Base-by-base conservation (phyloP, 2,888 invertebrate species). In the Netelia fuscicornis region DNA sequence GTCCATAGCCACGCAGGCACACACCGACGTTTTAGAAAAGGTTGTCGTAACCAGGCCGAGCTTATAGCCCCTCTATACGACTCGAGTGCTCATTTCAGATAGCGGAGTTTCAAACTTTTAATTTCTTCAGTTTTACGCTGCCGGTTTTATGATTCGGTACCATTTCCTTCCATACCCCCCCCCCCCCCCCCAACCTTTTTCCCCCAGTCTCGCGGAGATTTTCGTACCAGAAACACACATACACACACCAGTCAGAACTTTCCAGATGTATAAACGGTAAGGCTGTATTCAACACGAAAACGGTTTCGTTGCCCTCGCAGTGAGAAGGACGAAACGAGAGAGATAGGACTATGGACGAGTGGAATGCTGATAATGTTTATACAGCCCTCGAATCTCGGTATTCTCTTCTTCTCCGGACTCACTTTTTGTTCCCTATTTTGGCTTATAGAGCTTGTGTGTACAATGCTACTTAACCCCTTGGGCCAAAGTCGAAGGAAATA, bases 91-190 rank as follows among this genome's bases (percentile, higher is more conserved):
- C 89, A 88, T 90, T 91, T 90, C 87, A 90, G 88, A 91, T 90
- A 89, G 88, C 86, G 87, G 86, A 89, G 89, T 90, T 89, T 87
- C 86, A 89, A 91, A 91, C 88, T 91, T 91, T 91, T 91, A 91
- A 91, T 91, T 91, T 90, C 90, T 90, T 91, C 89, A 88, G 88
- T 90, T 91, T 91, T 90, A 90, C 90, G 90, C 85, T 82, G 84
- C 83, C 58, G 60, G 86, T 90, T 91, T 91, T 90, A 91, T 89
- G 90, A 91, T 89, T 70, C 74, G 68, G 30, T 77, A 52, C 65
- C 62, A 6, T 37, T 62, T 58, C 62, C 60, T 44, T 68, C 56
- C 52, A 17, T 25, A 2, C 65, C 65, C 20, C 30, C 65, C 56
- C 25, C 17, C 64, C 9, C 10, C 2, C 62, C 17, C 17, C 17